Percentiles rank a stretch among this genome's conserved stretches.
Evolutionary conservation across 2,797 vertebrate genomes (phyloP).

Genomic region (Parambassis ranga): DNA sequence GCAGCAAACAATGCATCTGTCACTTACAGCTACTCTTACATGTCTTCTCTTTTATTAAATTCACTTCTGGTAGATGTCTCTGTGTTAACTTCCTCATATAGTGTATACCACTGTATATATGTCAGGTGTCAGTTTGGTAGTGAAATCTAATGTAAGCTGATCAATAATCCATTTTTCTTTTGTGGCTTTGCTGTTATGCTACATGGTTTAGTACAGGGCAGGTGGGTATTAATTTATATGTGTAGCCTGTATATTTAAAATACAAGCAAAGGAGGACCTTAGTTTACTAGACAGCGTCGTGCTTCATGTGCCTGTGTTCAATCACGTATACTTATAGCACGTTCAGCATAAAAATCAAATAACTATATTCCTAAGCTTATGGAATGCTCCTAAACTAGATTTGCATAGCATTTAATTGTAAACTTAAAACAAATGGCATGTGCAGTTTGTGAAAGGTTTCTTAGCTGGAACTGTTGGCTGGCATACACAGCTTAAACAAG

Average conservation of each 20-base stretch:
- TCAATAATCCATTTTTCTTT: background rate
- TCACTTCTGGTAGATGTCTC: background rate
- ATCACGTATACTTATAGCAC: too few relatives aligned
- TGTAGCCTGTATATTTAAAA: constrained; percentile 29
- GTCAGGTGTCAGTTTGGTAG: background rate
- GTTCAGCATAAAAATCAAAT: too few relatives aligned
- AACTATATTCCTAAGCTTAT: background rate
- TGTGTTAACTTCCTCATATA: background rate
- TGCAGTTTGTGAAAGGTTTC: background rate
- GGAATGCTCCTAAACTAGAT: background rate
- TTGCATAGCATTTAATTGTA: background rate
- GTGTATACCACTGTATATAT: background rate
- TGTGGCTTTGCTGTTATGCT: background rate
- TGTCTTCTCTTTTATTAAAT: background rate
- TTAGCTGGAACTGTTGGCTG: constrained; percentile 13
- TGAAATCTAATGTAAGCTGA: background rate
- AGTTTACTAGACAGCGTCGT: constrained; percentile 7
- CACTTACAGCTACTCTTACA: background rate
- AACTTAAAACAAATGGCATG: too few relatives aligned
- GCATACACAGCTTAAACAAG: background rate
- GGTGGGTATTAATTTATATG: constrained; percentile 38
- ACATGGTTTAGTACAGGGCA: constrained; percentile 2
- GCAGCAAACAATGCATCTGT: background rate
- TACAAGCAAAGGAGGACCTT: constrained; percentile 24
- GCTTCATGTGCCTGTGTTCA: background rate